Evolutionary conservation across 2,113 vertebrate species (phyloP), one percentile per base, ranked within the genome.

Genomic region (Myotis davidii): DNA sequence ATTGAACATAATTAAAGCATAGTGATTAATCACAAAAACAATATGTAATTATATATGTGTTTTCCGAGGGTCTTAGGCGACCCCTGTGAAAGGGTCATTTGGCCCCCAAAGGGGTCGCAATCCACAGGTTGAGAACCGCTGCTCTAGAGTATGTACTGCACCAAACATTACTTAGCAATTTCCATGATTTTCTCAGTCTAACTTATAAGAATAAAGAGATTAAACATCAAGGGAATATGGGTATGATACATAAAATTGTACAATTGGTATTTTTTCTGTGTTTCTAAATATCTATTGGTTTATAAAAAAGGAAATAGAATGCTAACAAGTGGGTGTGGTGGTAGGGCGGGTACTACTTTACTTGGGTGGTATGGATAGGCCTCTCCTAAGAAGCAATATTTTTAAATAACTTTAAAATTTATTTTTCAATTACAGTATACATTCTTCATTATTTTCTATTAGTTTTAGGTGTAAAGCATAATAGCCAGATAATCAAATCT

Each of bases 131-230:
- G 39, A 42, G 39, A 42, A 42, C 42, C 42, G 42, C 39, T 42
- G 39, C 39, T 42, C 82, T 42, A 13, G 76, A 82, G 72, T 88
- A 11, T 79, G 37, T 56, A 61, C 48, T 83, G 50, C 45, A 89
- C 39, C 48, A 77, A 90, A 95, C 0, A 14, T 92, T 95, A 82
- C 82, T 96, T 88, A 94, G 94, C 85, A 95, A 76, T 96, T 90
- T 88, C 79, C 32, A 74, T 0, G 5, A 78, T 96, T 95, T 92
- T 85, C 69, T 91, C 37, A 82, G 27, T 79, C 39, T 95, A 64
- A 61, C 95, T 94, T 88, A 77, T 64, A 95, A 90, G 50, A 94
- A 76, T 56, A 61, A 83, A 87, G 37, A 67, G 20, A 85, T 23
- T 85, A 90, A 37, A 96, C 59, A 93, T 85, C 59, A 85, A 85